Conservation (phyloP, 1,140 invertebrate genomes). For the Bombyx mandarina region DNA sequence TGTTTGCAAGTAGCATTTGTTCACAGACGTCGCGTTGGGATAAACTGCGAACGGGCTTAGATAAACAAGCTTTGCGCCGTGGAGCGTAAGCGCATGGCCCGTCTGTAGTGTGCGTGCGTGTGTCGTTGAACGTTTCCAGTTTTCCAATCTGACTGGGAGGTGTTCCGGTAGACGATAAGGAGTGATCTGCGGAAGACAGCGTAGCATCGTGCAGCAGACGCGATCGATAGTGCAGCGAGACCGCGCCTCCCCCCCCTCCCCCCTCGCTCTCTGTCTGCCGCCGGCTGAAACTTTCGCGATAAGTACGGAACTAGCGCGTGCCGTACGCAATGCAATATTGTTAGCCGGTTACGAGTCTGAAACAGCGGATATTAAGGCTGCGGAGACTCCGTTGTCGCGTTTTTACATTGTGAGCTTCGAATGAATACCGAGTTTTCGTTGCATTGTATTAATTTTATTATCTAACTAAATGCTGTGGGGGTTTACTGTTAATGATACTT, state of each 20-base stretch:
- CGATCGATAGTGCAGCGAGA: conserved; percentile 63
- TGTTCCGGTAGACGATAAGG: conserved; percentile 62
- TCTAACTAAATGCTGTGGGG: background rate
- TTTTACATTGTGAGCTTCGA: conserved; percentile 56
- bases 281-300: conserved; percentile 67
- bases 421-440: conserved; percentile 41
- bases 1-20: conserved; percentile 7
- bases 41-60: conserved; percentile 27
- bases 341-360: conserved; percentile 67
- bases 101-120: conserved; percentile 35
- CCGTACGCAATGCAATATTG: conserved; percentile 69
- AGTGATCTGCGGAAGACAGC: conserved; percentile 68
- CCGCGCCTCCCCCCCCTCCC: conserved; percentile 15
- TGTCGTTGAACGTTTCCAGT: conserved; percentile 40
- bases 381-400: conserved; percentile 42
- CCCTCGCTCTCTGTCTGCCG: conserved; percentile 22
- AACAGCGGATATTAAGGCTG: conserved; percentile 66
- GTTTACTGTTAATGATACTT: background rate
- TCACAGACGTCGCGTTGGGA: conserved; percentile 21
- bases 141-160: conserved; percentile 27
- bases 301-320: conserved; percentile 68
- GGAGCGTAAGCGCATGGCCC: conserved; percentile 36
- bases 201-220: conserved; percentile 60
- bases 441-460: conserved; percentile 31
- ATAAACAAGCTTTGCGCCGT: conserved; percentile 37